Base-by-base conservation (phyloP, 2,888 invertebrate species). In the Luperina testacea region DNA sequence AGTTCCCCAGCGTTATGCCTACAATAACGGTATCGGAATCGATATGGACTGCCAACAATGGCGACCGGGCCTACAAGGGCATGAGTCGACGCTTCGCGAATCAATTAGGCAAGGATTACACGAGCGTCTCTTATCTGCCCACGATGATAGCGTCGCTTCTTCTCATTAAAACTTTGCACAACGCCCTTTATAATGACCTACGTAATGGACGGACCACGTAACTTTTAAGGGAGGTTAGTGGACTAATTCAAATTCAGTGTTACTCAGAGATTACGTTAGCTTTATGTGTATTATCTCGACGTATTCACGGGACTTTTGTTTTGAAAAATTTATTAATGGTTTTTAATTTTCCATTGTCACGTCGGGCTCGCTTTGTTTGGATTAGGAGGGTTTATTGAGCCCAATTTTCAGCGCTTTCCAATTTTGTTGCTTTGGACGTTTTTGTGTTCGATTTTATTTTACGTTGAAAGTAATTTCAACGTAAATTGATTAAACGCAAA, bases 121-220 rank as follows among this genome's bases (percentile, higher is more conserved):
- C 77, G 78, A 89, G 83, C 85, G 79, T 78, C 89, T 89, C 87
- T 92, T 92, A 92, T 92, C 91, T 90, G 88, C 88, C 88, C 88
- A 84, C 88, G 91, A 90, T 89, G 92, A 91, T 90, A 88, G 87
- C 88, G 85, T 86, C 88, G 89, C 89, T 90, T 91, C 91, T 90
- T 92, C 94, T 94, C 94, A 95, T 95, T 95, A 95, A 94, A 95
- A 95, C 94, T 95, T 95, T 88, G 86, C 82, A 85, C 88, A 88
- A 72, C 81, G 89, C 88, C 93, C 93, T 93, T 92, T 92, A 91
- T 93, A 94, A 94, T 92, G 93, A 93, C 92, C 92, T 90, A 80
- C 89, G 90, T 91, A 93, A 93, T 92, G 91, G 92, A 91, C 88
- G 88, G 83, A 87, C 84, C 81, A 88, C 81, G 86, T 83, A 92